Conservation (phyloP, 2,113 vertebrate genomes). For the human region DNA sequence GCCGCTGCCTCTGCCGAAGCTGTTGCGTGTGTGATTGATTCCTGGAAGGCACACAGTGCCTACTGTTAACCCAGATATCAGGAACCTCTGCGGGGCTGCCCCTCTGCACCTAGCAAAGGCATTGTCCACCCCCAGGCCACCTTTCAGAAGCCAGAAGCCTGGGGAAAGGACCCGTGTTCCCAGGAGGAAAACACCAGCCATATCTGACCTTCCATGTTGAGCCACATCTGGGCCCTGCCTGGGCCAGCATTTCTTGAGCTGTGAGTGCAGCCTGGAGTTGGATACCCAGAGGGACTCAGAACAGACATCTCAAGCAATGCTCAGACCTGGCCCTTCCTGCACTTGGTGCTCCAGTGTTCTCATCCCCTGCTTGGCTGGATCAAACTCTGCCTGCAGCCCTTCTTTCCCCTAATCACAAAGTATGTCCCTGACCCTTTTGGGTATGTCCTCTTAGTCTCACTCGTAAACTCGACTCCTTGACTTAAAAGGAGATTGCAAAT, state of each 20-base stretch:
- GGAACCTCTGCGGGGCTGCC: fast-evolving
- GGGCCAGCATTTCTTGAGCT: background rate
- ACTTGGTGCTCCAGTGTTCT: fast-evolving
- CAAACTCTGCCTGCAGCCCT: background rate
- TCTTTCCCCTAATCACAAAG: background rate
- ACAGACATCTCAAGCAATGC: fast-evolving
- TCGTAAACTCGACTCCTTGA: background rate
- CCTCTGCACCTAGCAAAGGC: fast-evolving
- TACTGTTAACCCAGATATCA: background rate
- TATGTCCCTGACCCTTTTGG: fast-evolving
- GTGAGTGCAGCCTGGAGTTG: fast-evolving
- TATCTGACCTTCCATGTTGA: background rate
- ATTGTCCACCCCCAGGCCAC: fast-evolving
- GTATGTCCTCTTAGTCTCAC: background rate
- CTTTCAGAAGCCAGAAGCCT: background rate
- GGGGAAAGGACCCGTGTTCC: fast-evolving
- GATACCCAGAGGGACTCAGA: no score
- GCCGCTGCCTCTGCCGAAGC: fast-evolving
- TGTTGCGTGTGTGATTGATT: fast-evolving
- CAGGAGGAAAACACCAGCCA: background rate
- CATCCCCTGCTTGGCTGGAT: background rate
- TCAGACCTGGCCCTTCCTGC: fast-evolving
- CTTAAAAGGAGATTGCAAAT: fast-evolving
- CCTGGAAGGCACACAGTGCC: fast-evolving
- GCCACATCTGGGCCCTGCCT: background rate